Conservation (phyloP, 2,797 vertebrate genomes). For the Poeciliopsis paucimaculata region DNA sequence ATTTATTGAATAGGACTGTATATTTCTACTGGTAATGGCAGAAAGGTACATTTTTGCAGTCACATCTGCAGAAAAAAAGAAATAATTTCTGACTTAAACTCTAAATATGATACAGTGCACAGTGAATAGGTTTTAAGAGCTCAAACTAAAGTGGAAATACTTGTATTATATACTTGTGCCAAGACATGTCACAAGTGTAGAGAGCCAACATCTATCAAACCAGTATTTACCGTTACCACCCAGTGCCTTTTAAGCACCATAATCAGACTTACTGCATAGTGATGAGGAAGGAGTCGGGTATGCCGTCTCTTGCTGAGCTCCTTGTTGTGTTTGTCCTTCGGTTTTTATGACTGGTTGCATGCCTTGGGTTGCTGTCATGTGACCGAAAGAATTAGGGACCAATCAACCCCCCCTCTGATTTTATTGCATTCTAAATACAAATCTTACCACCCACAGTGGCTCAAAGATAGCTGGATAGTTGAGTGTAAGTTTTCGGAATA, state of each 20-base stretch:
- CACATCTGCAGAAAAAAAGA: background rate
- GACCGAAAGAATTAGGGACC: conserved; percentile 4
- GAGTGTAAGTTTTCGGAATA: background rate
- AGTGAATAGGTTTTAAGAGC: background rate
- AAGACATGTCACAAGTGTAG: conserved; percentile 3
- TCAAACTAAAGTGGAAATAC: background rate
- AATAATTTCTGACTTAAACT: background rate
- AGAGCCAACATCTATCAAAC: conserved; percentile 14
- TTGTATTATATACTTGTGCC: background rate
- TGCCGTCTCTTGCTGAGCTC: conserved; percentile 11
- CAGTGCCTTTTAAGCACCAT: background rate
- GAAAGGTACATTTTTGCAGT: background rate
- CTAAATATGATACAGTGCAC: background rate
- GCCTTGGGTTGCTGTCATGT: conserved; percentile 1
- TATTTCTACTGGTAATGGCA: background rate
- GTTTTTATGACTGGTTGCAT: conserved; percentile 17
- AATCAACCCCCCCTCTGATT: background rate
- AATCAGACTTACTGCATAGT: conserved; percentile 3
- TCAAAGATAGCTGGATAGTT: background rate
- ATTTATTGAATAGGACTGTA: too few species aligned
- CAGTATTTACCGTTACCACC: conserved; percentile 7
- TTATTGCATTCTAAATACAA: background rate
- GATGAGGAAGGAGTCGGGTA: conserved; percentile 7
- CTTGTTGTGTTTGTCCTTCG: conserved; percentile 7
- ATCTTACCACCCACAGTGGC: background rate